Percentiles rank a stretch among this genome's conserved stretches.
These are phyloP conservation scores for Genyomyrus donnyi DNA, from an alignment of 2,113 vertebrate species.

Conservation along the genomic window DNA sequence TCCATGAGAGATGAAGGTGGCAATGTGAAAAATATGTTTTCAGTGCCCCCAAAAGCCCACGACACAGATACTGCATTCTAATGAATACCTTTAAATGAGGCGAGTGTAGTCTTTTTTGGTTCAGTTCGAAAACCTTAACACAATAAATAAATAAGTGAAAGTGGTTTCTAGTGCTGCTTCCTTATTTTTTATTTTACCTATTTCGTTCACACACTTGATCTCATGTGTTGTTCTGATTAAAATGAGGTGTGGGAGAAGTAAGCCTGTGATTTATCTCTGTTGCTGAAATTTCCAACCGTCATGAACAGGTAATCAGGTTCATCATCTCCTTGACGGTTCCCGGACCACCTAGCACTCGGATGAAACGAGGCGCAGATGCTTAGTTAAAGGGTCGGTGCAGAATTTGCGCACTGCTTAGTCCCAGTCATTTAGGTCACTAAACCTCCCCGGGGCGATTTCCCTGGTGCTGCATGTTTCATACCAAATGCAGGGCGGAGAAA, in stretches of 20 bases:
- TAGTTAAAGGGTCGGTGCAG: not conserved
- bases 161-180: not conserved
- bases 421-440: not conserved
- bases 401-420: not conserved
- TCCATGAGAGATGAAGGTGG: not conserved
- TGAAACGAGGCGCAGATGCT: not conserved
- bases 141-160: not conserved
- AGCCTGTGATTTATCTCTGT: not conserved
- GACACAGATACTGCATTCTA: not conserved
- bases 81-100: not conserved
- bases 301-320: not conserved
- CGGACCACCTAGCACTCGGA: not conserved
- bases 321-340: not conserved
- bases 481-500: not conserved
- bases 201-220: not conserved
- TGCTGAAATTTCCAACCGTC: not conserved
- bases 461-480: not conserved
- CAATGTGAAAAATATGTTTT: not conserved
- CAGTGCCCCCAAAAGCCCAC: not conserved
- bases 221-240: not conserved
- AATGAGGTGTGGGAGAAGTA: not conserved
- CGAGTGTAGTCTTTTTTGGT: not conserved
- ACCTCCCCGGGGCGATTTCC: not conserved
- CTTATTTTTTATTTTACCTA: not conserved
- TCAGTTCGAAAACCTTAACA: not conserved